Percentiles rank a stretch among this genome's conserved stretches.
Evolutionary conservation across 2,113 vertebrate genomes (phyloP).

Genomic region (Bucco capensis): DNA sequence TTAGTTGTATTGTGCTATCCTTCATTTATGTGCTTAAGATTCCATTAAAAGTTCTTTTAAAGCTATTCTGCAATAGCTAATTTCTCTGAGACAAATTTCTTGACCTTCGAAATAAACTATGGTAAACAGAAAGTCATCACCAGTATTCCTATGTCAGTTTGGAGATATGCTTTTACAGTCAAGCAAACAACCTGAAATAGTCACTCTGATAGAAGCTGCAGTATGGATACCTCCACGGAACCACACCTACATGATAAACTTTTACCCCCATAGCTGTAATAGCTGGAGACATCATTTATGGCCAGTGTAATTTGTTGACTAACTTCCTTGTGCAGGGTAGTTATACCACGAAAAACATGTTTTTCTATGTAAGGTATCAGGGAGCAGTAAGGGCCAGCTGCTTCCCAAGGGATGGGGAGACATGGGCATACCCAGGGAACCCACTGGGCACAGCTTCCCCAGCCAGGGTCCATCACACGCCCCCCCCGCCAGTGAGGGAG

Average conservation of each 20-base stretch:
- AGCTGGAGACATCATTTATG: not conserved
- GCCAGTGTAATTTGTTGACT: not conserved
- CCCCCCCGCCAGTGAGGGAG: not conserved
- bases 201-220: not conserved
- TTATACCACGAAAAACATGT: not conserved
- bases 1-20: not conserved
- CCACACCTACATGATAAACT: not conserved
- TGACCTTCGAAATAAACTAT: not conserved
- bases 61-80: not conserved
- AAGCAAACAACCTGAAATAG: not conserved
- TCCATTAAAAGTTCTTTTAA: not conserved
- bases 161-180: not conserved
- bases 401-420: not conserved
- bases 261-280: not conserved
- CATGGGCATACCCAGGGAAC: not conserved
- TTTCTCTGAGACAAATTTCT: not conserved
- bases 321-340: not conserved
- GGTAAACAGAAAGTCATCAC: not conserved
- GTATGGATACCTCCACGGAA: not conserved
- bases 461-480: not conserved
- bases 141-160: not conserved
- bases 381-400: not conserved
- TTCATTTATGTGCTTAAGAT: not conserved
- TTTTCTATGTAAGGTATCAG: rapidly evolving
- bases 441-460: not conserved